phyloP scores from a whole-genome alignment of 1,140 invertebrate species.

The Daktulosphaira vitifoliae region DNA sequence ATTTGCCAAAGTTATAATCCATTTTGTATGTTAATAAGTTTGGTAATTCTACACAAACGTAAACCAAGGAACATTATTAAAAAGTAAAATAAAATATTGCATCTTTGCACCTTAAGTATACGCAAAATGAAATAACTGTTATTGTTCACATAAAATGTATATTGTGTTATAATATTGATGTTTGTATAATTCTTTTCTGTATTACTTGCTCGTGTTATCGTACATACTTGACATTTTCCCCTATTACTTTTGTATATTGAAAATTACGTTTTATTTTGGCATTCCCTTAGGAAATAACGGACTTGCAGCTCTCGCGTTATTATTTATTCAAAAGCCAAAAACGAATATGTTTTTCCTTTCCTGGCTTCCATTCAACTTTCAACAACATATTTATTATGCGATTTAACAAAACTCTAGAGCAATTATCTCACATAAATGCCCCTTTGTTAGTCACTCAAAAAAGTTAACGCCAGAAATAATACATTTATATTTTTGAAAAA shows the following conservation, averaged over 20 bases:
- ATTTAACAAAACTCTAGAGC: slow-evolving; percentile 29
- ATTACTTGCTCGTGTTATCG: slow-evolving; percentile 27
- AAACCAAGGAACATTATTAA: not conserved
- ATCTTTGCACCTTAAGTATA: no score
- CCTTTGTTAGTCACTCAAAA: slow-evolving; percentile 22
- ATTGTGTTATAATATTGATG: slow-evolving; percentile 20
- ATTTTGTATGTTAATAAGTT: slow-evolving; percentile 25
- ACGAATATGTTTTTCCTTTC: slow-evolving; percentile 33
- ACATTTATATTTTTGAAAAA: slow-evolving; percentile 13
- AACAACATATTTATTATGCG: slow-evolving; percentile 31
- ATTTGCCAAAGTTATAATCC: not conserved
- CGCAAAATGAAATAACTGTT: no score
- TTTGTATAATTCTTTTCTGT: slow-evolving; percentile 25
- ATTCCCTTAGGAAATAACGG: slow-evolving; percentile 32
- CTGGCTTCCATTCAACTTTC: slow-evolving; percentile 29
- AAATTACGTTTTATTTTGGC: slow-evolving; percentile 32
- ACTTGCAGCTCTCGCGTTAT: slow-evolving; percentile 29
- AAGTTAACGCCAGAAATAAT: slow-evolving; percentile 27
- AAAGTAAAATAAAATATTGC: no score
- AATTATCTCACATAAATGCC: slow-evolving; percentile 26
- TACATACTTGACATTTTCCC: slow-evolving; percentile 13
- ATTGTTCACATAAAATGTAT: no score
- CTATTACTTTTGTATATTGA: slow-evolving; percentile 26
- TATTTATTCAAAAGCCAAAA: slow-evolving; percentile 34
- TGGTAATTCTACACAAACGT: not conserved